Evolutionary conservation across 2,113 vertebrate genomes (phyloP).

Genomic region (Lophotis ruficrista): DNA sequence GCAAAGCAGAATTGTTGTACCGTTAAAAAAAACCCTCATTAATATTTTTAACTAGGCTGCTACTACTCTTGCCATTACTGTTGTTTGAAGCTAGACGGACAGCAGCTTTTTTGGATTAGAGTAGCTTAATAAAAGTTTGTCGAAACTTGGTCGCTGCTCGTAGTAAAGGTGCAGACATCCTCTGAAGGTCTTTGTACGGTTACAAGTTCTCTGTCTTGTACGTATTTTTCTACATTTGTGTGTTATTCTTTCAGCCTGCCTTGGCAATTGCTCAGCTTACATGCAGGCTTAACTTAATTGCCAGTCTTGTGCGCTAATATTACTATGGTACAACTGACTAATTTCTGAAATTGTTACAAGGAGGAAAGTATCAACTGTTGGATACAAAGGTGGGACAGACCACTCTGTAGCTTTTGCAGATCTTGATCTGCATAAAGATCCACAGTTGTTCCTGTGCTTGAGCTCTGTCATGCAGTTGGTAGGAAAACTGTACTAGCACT

Average conservation of each 20-base stretch:
- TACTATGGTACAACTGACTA: neutral
- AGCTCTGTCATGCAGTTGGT: neutral
- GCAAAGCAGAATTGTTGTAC: neutral
- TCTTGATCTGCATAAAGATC: neutral
- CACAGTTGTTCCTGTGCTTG: neutral
- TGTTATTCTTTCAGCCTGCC: neutral
- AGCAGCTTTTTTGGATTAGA: neutral
- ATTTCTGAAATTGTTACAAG: neutral
- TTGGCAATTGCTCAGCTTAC: neutral
- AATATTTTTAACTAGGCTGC: neutral
- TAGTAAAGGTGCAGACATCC: neutral
- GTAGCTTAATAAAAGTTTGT: neutral
- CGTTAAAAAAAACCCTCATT: neutral
- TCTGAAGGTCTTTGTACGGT: neutral
- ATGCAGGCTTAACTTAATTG: neutral
- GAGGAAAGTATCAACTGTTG: neutral
- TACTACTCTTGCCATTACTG: neutral
- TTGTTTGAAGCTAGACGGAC: neutral
- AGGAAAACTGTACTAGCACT: neutral
- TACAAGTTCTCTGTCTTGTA: neutral
- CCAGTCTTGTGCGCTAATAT: neutral
- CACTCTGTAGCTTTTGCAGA: neutral
- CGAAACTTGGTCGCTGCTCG: neutral
- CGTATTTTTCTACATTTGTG: neutral
- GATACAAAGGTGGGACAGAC: neutral